Percentiles rank a stretch among this genome's conserved stretches.
Conservation (phyloP, 2,888 invertebrate species). For the Ypsolopha scabrella region DNA sequence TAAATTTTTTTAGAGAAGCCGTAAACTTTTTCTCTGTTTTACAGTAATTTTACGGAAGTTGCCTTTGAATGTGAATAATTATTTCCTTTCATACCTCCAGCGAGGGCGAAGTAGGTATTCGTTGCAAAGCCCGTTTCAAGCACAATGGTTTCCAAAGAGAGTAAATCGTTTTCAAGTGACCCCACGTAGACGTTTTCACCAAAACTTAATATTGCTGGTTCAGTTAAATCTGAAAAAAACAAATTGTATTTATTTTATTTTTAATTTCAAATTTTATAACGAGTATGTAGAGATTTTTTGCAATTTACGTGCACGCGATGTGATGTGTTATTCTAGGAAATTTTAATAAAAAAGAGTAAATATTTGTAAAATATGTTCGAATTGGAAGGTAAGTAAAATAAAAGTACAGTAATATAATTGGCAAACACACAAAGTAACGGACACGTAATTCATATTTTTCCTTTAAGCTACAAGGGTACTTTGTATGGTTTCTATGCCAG, state of each 20-base stretch:
- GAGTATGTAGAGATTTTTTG: too few relatives aligned
- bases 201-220: slow-evolving; percentile 30
- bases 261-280: not conserved
- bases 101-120: slow-evolving; percentile 25
- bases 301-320: too few relatives aligned
- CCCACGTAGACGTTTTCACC: slow-evolving; percentile 33
- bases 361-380: not conserved
- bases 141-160: slow-evolving; percentile 24
- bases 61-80: not conserved
- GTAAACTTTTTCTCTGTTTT: too few relatives aligned
- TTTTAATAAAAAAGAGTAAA: not conserved
- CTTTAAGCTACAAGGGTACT: too few relatives aligned
- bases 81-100: slow-evolving; percentile 27
- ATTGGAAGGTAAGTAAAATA: too few relatives aligned
- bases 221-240: slow-evolving; percentile 34
- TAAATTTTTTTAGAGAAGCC: too few relatives aligned
- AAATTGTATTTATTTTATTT: slow-evolving; percentile 2
- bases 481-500: too few relatives aligned
- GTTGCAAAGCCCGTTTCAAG: slow-evolving; percentile 28
- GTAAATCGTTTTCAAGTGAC: slow-evolving; percentile 18
- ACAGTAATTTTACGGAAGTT: too few relatives aligned
- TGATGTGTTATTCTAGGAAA: too few relatives aligned
- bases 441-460: too few relatives aligned
- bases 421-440: too few relatives aligned
- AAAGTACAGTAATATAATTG: too few relatives aligned